phyloP scores from a whole-genome alignment of 1,140 invertebrate species.

The Procambarus clarkii region DNA sequence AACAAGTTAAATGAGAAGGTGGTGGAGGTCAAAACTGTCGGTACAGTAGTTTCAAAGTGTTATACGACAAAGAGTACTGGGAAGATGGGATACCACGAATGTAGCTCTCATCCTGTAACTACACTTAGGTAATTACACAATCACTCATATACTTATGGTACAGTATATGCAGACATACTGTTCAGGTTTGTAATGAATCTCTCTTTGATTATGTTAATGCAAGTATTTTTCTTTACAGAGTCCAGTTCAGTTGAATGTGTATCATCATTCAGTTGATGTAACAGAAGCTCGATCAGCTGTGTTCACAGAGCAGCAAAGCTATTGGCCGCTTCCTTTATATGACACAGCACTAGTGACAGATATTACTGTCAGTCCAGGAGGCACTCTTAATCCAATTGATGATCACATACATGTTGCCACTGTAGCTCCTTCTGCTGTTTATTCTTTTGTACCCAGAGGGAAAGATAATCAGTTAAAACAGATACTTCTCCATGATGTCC shows the following conservation, averaged over 20 bases:
- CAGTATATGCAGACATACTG: no score
- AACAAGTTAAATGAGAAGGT: no score
- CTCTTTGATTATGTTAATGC: not conserved
- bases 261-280: slow-evolving; percentile 76
- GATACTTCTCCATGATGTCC: slow-evolving; percentile 49
- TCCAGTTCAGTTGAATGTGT: slow-evolving; percentile 72
- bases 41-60: no score
- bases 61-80: no score
- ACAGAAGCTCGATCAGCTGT: slow-evolving; percentile 78
- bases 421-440: slow-evolving; percentile 64
- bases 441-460: slow-evolving; percentile 63
- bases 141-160: no score
- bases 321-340: slow-evolving; percentile 79
- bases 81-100: no score
- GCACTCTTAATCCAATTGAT: slow-evolving; percentile 49
- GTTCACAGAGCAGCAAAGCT: slow-evolving; percentile 80
- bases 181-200: no score
- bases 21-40: no score
- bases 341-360: slow-evolving; percentile 78
- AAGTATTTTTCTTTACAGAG: slow-evolving; percentile 63
- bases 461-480: slow-evolving; percentile 15
- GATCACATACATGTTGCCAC: slow-evolving; percentile 64
- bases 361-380: slow-evolving; percentile 77
- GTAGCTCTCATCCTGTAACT: no score
- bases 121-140: no score